Evolutionary conservation across 2,888 invertebrate species (phyloP).

Genomic region (Epinotia nisella): DNA sequence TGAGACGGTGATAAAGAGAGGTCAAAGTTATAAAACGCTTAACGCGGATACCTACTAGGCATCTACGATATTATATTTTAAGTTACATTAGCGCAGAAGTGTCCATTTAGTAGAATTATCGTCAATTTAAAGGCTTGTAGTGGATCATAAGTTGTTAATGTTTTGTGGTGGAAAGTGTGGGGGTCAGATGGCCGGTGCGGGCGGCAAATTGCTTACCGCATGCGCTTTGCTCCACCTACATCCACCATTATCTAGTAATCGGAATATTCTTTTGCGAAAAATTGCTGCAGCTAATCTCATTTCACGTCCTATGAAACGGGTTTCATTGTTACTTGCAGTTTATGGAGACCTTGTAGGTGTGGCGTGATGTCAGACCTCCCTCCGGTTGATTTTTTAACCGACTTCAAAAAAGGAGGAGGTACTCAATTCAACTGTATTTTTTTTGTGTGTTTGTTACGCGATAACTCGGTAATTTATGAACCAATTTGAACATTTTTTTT

Average conservation of each 20-base stretch:
- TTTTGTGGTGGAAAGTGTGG: neutral
- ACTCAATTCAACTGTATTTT: no score
- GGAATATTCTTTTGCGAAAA: neutral
- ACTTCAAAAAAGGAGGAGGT: no score
- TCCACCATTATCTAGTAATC: neutral
- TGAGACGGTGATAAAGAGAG: slow-evolving; percentile 35
- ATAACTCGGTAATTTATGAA: no score
- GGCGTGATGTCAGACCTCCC: no score
- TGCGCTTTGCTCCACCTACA: neutral
- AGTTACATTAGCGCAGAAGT: neutral
- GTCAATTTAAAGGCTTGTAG: neutral
- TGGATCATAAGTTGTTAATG: slow-evolving; percentile 3
- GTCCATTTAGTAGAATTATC: neutral
- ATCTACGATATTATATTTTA: slow-evolving; percentile 7
- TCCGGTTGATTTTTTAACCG: no score
- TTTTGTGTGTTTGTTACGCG: no score
- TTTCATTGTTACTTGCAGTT: no score
- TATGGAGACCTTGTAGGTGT: no score
- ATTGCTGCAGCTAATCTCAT: neutral
- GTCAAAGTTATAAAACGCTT: slow-evolving; percentile 38
- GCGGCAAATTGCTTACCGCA: slow-evolving; percentile 1
- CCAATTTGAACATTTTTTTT: no score
- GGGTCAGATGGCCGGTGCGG: neutral
- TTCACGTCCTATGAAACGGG: neutral
- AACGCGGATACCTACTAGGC: slow-evolving; percentile 11